phyloP scores from a whole-genome alignment of 2,797 vertebrate species.

The Siniperca scherzeri region DNA sequence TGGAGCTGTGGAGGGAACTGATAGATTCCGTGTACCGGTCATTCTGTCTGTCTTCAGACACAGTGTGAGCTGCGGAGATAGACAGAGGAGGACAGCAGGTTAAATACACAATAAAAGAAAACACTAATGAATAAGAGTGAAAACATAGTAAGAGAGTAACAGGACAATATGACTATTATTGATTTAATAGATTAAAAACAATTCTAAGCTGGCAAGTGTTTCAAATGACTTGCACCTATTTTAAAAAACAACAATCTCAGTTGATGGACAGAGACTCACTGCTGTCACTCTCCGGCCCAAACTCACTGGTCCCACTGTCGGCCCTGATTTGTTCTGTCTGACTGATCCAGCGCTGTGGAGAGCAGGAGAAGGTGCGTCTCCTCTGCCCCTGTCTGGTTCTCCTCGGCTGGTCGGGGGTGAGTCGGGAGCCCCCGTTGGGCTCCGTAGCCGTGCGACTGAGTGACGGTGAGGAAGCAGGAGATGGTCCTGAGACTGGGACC shows the following conservation, averaged over 20 bases:
- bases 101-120: not conserved
- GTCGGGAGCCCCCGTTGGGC: not conserved
- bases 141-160: not conserved
- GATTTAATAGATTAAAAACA: too few relatives aligned
- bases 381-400: constrained; percentile 41
- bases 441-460: constrained; percentile 7
- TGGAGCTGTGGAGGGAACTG: constrained; percentile 28
- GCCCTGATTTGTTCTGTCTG: constrained; percentile 43
- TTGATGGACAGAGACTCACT: constrained; percentile 39
- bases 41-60: constrained; percentile 69
- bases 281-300: constrained; percentile 57
- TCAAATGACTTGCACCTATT: too few relatives aligned
- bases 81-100: not conserved
- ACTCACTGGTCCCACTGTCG: constrained; percentile 68
- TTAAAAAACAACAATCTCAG: too few relatives aligned
- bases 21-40: constrained; percentile 14
- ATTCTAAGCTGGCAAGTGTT: too few relatives aligned
- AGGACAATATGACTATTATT: too few relatives aligned
- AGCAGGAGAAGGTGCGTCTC: constrained; percentile 55
- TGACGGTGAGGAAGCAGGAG: constrained; percentile 31
- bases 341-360: constrained; percentile 61
- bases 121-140: not conserved
- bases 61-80: constrained; percentile 62
- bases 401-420: not conserved
- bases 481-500: constrained; percentile 13